A percentile compares a stretch with the other conserved stretches of the same genome.
phyloP scores from a whole-genome alignment of 2,888 invertebrate species.

The Euplagia quadripunctaria region DNA sequence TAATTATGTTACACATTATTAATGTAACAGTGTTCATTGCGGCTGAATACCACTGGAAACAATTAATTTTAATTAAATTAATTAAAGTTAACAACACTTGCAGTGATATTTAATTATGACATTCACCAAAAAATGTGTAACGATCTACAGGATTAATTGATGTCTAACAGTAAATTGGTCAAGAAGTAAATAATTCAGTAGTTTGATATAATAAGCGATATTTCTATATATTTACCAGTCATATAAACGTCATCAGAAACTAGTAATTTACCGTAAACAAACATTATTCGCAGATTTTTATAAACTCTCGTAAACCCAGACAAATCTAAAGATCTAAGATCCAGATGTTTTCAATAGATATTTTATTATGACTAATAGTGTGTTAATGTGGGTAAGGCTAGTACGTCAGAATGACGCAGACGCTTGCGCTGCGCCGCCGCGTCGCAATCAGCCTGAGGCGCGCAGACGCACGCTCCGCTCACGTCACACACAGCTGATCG shows the following conservation, averaged over 20 bases:
- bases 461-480: conserved; percentile 57
- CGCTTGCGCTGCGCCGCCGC: conserved; percentile 26
- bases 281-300: neutral
- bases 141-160: neutral
- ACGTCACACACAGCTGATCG: conserved; percentile 83
- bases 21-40: conserved; percentile 26
- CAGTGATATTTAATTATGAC: neutral
- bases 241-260: neutral
- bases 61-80: neutral
- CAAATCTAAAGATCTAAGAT: too few relatives aligned
- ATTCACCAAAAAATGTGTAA: neutral
- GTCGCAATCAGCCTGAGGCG: conserved; percentile 49
- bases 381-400: conserved; percentile 47
- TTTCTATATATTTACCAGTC: neutral
- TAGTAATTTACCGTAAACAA: neutral
- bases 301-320: too few relatives aligned
- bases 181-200: neutral
- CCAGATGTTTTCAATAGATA: conserved; percentile 29
- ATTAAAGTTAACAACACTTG: neutral
- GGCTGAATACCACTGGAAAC: conserved; percentile 11
- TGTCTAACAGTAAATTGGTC: neutral
- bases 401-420: conserved; percentile 65
- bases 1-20: conserved; percentile 36
- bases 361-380: conserved; percentile 46
- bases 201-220: neutral